These are phyloP conservation scores for Perca schrenkii DNA, from an alignment of 2,113 vertebrate genomes.

Conservation along the genomic window DNA sequence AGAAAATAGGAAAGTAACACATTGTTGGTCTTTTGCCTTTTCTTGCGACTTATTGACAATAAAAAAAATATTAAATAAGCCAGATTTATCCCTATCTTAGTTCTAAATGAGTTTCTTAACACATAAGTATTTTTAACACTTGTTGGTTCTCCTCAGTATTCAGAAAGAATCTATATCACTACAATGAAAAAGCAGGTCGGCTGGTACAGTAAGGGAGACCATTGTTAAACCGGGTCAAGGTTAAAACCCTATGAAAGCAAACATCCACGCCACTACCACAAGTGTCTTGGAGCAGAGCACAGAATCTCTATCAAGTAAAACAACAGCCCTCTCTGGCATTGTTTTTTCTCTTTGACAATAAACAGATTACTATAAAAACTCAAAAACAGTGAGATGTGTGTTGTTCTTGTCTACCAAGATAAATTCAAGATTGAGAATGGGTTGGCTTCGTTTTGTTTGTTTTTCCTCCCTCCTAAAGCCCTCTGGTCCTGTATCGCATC, in stretches of 20 bases:
- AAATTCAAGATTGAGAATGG: neutral
- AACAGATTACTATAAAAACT: neutral
- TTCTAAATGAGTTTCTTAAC: neutral
- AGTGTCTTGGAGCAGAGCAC: neutral
- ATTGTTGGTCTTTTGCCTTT: neutral
- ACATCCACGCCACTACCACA: neutral
- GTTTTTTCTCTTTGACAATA: neutral
- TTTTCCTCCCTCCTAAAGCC: constrained; percentile 4
- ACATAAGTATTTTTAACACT: neutral
- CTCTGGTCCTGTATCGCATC: neutral
- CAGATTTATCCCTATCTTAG: neutral
- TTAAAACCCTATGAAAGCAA: constrained; percentile 12
- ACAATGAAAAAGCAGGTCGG: neutral
- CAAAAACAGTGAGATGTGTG: neutral
- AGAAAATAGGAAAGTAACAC: neutral
- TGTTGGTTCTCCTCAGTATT: constrained; percentile 1
- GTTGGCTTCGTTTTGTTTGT: neutral
- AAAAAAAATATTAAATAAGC: neutral
- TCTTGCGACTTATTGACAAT: neutral
- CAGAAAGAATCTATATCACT: neutral
- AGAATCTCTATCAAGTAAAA: neutral
- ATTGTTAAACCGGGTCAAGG: neutral
- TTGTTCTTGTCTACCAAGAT: constrained; percentile 13
- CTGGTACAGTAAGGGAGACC: neutral
- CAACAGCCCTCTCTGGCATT: neutral